A percentile compares a stretch with the other conserved stretches of the same genome.
These are phyloP conservation scores for Megamerina dolium DNA, from an alignment of 2,888 invertebrate genomes.

Conservation along the genomic window DNA sequence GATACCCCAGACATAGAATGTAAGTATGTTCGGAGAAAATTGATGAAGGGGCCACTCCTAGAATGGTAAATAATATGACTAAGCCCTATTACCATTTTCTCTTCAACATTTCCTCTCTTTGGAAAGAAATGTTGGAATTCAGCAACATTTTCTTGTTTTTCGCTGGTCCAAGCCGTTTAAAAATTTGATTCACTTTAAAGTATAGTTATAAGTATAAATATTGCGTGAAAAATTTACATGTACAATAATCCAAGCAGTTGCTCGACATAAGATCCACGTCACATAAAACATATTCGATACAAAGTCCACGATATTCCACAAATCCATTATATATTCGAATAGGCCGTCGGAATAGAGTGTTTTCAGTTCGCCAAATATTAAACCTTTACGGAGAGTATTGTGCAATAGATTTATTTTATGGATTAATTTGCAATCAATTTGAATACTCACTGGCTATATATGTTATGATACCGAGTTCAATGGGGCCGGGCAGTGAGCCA, in stretches of 20 bases:
- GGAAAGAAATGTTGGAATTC: too few species aligned
- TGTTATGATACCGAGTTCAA: conserved; percentile 75
- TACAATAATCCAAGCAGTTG: conserved; percentile 81
- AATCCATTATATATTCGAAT: conserved; percentile 84
- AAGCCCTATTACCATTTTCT: too few species aligned
- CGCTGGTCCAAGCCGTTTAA: too few species aligned
- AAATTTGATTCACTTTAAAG: neutral
- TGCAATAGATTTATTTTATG: too few species aligned
- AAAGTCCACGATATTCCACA: conserved; percentile 98
- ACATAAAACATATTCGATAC: conserved; percentile 95
- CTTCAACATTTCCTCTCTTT: too few species aligned
- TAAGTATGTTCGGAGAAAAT: too few species aligned
- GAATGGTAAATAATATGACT: too few species aligned
- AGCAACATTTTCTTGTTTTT: too few species aligned
- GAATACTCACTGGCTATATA: conserved; percentile 82
- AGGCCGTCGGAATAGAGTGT: conserved; percentile 87
- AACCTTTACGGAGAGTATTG: conserved; percentile 66
- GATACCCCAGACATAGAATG: too few species aligned
- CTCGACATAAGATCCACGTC: conserved; percentile 81
- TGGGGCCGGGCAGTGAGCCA: conserved; percentile 71
- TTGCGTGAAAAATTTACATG: conserved; percentile 58
- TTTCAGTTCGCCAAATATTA: conserved; percentile 90
- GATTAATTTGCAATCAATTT: too few species aligned
- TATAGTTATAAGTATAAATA: neutral
- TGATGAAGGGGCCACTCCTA: too few species aligned